Evolutionary conservation across 2,888 invertebrate species (phyloP).

Genomic region (Xylophagus ater): DNA sequence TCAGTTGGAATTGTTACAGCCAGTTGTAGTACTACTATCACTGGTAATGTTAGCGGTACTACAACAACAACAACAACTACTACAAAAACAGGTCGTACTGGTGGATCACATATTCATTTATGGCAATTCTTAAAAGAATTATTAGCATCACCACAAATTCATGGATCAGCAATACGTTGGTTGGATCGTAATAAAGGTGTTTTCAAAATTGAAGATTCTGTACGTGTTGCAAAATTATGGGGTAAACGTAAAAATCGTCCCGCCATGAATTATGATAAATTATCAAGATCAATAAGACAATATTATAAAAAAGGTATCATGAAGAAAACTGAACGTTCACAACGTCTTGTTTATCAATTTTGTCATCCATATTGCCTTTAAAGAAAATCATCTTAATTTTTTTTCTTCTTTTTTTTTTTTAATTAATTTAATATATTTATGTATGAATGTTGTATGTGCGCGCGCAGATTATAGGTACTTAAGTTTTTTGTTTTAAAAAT

Average conservation of each 20-base stretch:
- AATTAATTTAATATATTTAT: background rate
- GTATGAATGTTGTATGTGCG: background rate
- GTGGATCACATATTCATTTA: slow-evolving; percentile 87
- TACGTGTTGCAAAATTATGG: slow-evolving; percentile 94
- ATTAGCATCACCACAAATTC: slow-evolving; percentile 73
- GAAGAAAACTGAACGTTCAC: slow-evolving; percentile 97
- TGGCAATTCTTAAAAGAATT: slow-evolving; percentile 99
- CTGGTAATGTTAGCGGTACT: no score
- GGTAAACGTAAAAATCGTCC: slow-evolving; percentile 96
- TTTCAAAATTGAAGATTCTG: slow-evolving; percentile 98
- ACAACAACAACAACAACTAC: slow-evolving; percentile 13
- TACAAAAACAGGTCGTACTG: slow-evolving; percentile 34
- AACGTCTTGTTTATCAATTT: slow-evolving; percentile 97
- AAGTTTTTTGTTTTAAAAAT: background rate
- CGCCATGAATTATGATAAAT: slow-evolving; percentile 99
- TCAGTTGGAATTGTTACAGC: no score
- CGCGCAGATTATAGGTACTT: background rate
- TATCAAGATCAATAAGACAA: slow-evolving; percentile 93
- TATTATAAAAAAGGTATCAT: slow-evolving; percentile 99
- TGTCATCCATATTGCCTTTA: slow-evolving; percentile 88
- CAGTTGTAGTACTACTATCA: no score
- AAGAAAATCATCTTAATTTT: slow-evolving; percentile 8
- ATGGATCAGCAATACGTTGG: slow-evolving; percentile 95
- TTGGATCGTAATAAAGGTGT: slow-evolving; percentile 87
- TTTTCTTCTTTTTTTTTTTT: background rate